These are phyloP conservation scores for Balaenoptera acutorostrata DNA, from an alignment of 2,113 vertebrate species.

Conservation along the genomic window DNA sequence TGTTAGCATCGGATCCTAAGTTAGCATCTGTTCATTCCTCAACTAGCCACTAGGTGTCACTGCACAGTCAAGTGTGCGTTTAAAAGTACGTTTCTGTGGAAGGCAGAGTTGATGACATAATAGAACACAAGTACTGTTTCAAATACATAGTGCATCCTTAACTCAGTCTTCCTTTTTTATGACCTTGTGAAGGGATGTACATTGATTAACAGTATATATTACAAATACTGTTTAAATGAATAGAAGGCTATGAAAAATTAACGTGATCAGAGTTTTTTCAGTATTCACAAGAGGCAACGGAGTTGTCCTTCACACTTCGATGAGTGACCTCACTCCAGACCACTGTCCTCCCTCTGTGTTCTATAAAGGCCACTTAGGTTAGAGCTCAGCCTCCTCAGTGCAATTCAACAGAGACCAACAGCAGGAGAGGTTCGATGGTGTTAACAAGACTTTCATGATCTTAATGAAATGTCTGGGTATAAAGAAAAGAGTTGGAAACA, in stretches of 20 bases:
- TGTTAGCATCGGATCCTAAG: not conserved
- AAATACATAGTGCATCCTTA: not conserved
- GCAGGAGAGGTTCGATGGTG: not conserved
- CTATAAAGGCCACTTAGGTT: not conserved
- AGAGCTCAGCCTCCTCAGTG: not conserved
- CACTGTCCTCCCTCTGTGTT: too few species aligned
- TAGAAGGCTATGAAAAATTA: not conserved
- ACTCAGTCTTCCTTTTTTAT: not conserved
- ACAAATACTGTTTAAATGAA: not conserved
- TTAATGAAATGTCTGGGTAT: not conserved
- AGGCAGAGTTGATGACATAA: not conserved
- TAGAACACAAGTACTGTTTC: not conserved
- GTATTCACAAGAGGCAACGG: not conserved
- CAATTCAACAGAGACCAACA: not conserved
- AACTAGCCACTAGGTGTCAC: conserved; percentile 49
- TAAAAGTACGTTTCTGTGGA: not conserved
- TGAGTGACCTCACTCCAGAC: not conserved
- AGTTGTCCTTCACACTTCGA: not conserved
- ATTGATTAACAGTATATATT: not conserved
- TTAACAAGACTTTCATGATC: not conserved
- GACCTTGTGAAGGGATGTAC: not conserved
- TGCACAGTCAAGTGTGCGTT: not conserved
- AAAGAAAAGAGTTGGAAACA: not conserved
- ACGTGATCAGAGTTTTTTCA: not conserved
- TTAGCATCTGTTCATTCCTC: not conserved